A percentile compares a stretch with the other conserved stretches of the same genome.
Evolutionary conservation across 53 echinoderm and acorn worm genomes (phyloP).

Genomic region (Antedon mediterranea): DNA sequence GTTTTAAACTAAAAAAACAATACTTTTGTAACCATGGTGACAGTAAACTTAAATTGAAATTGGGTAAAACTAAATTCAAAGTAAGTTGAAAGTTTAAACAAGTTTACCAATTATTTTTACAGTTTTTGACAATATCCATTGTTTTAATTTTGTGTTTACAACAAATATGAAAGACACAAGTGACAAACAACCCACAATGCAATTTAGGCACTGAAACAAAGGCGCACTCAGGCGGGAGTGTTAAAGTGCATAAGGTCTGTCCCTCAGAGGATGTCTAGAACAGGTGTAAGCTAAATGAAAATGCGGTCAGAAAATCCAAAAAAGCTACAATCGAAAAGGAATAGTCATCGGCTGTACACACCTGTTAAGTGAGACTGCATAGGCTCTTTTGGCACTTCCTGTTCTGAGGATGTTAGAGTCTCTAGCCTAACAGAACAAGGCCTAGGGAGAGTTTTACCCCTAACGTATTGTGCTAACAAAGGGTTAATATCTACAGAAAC

Average conservation of each 20-base stretch:
- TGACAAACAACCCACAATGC: background rate
- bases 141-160: background rate
- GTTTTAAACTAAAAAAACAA: too few relatives aligned
- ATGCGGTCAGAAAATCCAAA: background rate
- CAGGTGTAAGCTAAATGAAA: background rate
- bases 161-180: background rate
- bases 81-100: too few relatives aligned
- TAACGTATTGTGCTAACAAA: background rate
- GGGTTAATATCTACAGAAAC: background rate
- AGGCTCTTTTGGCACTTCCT: background rate
- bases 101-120: too few relatives aligned
- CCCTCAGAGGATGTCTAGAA: background rate
- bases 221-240: background rate
- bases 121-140: too few relatives aligned
- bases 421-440: background rate
- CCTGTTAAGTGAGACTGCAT: background rate
- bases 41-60: too few relatives aligned
- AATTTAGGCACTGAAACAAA: background rate
- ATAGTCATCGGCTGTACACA: background rate
- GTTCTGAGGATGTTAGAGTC: background rate
- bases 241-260: background rate
- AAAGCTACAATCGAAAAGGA: background rate
- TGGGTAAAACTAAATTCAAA: too few relatives aligned
- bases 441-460: background rate
- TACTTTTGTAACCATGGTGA: too few relatives aligned